Base-by-base conservation (phyloP, 2,797 vertebrate genomes). In the Heteromormyrus szaboi region DNA sequence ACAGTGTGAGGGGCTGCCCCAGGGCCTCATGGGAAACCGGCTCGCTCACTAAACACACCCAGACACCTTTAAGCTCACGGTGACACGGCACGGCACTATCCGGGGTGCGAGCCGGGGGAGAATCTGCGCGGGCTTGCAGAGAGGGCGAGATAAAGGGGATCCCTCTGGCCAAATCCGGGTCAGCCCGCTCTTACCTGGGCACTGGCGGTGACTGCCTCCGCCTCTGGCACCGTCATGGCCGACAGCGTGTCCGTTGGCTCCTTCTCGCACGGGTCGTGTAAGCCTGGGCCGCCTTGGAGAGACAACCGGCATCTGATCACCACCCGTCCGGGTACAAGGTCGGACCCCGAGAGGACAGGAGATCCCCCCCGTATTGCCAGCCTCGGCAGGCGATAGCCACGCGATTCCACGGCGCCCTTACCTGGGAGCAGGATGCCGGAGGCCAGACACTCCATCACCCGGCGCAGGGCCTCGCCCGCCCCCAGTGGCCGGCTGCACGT, bases 401-500 rank as follows among this genome's bases (percentile, higher is more conserved):
- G 2, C 1, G 22, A 3, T 33, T 12, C 62, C 2, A 1, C 25
- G 5, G 9, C 9, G 5, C 0, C 48, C 59, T 37, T 96, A 99
- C 98, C 98, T 90, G 98, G 97, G 91, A 99, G 97, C 91, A 99
- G 96, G 92, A 99, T 99, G 94, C 98, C 98, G 86, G 98, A 99
- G 83, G 98, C 98, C 94, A 99, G 95, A 92, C 98, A 99, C 95
- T 99, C 98, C 98, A 99, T 98, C 93, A 99, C 98, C 93, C 98
- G 95, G 89, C 98, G 97, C 92, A 99, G 95, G 0, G 98, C 98
- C 94, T 99, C 98, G 92, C 98, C 98, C 37, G 98, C 98, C 3
- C 98, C 98, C 91, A 99, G 93, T 79, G 98, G 98, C 95, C 98
- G 97, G 96, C 98, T 99, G 95, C 98, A 99, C 92, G 98, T 99